Conservation (phyloP, 2,113 vertebrate species). For the Halichoerus grypus region DNA sequence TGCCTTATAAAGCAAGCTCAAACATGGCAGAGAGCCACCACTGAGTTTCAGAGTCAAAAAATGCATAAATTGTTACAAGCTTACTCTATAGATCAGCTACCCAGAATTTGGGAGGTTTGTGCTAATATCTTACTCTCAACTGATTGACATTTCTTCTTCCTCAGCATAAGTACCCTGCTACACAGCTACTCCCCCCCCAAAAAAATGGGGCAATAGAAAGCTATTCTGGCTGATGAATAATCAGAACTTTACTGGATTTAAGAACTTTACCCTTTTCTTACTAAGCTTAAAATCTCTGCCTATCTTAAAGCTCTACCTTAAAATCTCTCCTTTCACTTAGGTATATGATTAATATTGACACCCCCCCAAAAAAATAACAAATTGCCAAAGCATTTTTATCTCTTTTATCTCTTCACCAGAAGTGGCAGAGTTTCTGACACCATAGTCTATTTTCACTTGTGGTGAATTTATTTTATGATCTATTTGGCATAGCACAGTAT, state of each 20-base stretch:
- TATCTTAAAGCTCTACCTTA: neutral
- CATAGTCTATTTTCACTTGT: neutral
- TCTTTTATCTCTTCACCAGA: constrained; percentile 16
- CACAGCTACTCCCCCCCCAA: neutral
- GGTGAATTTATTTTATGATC: constrained; percentile 20
- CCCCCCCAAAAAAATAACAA: neutral
- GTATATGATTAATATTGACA: neutral
- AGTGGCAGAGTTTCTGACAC: neutral
- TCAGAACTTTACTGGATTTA: neutral
- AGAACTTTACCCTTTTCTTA: neutral
- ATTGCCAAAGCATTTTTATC: constrained; percentile 1
- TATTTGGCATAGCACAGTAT: neutral
- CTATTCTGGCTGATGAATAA: neutral
- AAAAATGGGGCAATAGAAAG: neutral
- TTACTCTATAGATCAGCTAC: constrained; percentile 32
- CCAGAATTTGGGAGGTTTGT: neutral
- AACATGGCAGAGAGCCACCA: constrained; percentile 66
- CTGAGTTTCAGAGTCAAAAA: constrained; percentile 62
- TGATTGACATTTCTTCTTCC: neutral
- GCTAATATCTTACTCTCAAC: neutral
- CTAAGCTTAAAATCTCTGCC: constrained; percentile 15
- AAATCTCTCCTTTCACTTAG: neutral
- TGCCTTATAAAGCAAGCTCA: constrained; percentile 66
- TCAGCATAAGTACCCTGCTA: neutral
- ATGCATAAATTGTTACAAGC: constrained; percentile 53